These are phyloP conservation scores for Halcyon leucocephala DNA, from an alignment of 2,797 vertebrate species.

Conservation along the genomic window DNA sequence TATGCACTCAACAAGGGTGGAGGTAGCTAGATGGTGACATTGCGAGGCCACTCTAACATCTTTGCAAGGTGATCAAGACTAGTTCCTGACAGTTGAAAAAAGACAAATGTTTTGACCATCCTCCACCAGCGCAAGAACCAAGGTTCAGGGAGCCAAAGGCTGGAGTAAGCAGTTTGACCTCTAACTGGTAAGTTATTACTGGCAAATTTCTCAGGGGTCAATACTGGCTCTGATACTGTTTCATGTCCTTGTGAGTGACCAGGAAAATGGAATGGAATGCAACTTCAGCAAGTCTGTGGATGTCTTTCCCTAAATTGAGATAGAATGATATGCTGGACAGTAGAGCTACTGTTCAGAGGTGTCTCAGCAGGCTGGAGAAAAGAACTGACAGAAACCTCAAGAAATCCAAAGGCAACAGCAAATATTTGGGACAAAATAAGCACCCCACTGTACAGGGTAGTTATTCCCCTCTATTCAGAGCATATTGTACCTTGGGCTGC, in stretches of 20 bases:
- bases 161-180: neutral
- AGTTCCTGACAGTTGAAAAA: neutral
- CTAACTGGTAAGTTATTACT: neutral
- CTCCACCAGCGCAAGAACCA: neutral
- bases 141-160: neutral
- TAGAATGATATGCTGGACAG: neutral
- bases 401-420: neutral
- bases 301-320: neutral
- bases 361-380: neutral
- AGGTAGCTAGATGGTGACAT: neutral
- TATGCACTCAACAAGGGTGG: neutral
- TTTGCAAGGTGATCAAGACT: neutral
- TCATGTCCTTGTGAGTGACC: neutral
- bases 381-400: neutral
- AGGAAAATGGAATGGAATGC: neutral
- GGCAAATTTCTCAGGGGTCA: neutral
- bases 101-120: accelerated
- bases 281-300: neutral
- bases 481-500: neutral
- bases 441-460: accelerated
- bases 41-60: neutral
- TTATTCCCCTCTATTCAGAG: neutral
- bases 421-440: neutral
- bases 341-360: neutral
- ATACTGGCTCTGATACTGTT: neutral